phyloP scores from a whole-genome alignment of 2,888 invertebrate species.

The Scrobipalpa atriplicella region DNA sequence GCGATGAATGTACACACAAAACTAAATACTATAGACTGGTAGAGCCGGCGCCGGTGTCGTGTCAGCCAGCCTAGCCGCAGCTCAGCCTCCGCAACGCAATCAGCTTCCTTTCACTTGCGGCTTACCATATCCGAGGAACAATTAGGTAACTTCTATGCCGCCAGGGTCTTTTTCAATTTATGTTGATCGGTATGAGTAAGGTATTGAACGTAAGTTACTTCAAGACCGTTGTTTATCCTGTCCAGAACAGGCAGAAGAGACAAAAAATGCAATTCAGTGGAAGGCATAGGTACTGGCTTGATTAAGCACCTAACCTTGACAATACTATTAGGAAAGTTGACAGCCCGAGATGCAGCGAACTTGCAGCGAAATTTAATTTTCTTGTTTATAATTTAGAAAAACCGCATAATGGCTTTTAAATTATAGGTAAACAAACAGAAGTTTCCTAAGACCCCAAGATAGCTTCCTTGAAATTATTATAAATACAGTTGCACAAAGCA shows the following conservation, averaged over 20 bases:
- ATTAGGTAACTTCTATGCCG: background rate
- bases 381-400: slow-evolving; percentile 50
- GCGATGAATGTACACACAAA: slow-evolving; percentile 4
- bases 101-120: background rate
- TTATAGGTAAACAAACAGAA: slow-evolving; percentile 41
- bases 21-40: background rate
- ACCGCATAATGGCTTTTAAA: slow-evolving; percentile 56
- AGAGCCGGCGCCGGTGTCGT: background rate
- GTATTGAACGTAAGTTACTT: background rate
- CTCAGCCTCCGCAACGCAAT: slow-evolving; percentile 6
- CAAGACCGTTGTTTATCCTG: background rate
- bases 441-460: slow-evolving; percentile 53
- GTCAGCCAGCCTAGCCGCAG: background rate
- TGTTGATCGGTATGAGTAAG: background rate
- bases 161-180: no score
- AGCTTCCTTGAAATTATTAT: slow-evolving; percentile 60
- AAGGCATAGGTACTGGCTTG: background rate
- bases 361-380: slow-evolving; percentile 38
- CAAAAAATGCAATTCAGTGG: background rate
- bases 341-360: slow-evolving; percentile 24
- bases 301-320: background rate
- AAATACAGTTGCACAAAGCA: slow-evolving; percentile 53
- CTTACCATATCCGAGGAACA: background rate
- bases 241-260: background rate
- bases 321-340: background rate